phyloP scores from a whole-genome alignment of 2,113 vertebrate species.

The Xenus cinereus region DNA sequence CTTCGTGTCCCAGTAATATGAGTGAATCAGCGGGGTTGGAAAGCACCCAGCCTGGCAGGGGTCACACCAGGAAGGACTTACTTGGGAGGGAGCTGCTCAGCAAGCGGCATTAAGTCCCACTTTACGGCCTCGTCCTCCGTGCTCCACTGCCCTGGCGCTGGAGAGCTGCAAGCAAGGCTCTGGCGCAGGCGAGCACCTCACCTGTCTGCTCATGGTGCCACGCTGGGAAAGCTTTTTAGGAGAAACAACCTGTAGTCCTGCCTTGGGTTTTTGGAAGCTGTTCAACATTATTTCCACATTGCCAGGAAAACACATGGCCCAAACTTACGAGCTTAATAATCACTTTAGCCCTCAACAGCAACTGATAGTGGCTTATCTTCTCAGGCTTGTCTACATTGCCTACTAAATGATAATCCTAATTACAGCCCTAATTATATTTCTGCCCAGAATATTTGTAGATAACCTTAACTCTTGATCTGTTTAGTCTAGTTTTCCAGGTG shows the following conservation, averaged over 20 bases:
- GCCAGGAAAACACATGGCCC: slow-evolving; percentile 52
- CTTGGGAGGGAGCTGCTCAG: not conserved
- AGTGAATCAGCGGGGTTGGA: not conserved
- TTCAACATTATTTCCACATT: slow-evolving; percentile 18
- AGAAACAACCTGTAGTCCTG: slow-evolving; percentile 27
- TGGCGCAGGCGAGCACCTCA: not conserved
- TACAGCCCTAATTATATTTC: slow-evolving; percentile 70
- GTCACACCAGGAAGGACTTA: not conserved
- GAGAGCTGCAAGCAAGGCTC: not conserved
- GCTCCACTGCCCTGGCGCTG: not conserved
- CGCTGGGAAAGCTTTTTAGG: not conserved
- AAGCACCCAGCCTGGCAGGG: rapidly evolving
- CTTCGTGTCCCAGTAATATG: not conserved
- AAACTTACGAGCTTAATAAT: slow-evolving; percentile 44
- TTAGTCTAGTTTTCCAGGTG: slow-evolving; percentile 80
- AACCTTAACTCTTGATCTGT: slow-evolving; percentile 73
- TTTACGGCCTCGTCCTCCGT: not conserved
- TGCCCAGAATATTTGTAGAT: slow-evolving; percentile 70
- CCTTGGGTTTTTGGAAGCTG: slow-evolving; percentile 34
- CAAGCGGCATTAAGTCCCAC: not conserved
- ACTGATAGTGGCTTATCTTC: slow-evolving; percentile 66
- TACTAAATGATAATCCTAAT: slow-evolving; percentile 69
- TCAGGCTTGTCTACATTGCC: slow-evolving; percentile 29
- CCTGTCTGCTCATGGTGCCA: not conserved
- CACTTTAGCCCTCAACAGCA: slow-evolving; percentile 55